Evolutionary conservation across 2,113 vertebrate genomes (phyloP).

Genomic region (Boleophthalmus pectinirostris): DNA sequence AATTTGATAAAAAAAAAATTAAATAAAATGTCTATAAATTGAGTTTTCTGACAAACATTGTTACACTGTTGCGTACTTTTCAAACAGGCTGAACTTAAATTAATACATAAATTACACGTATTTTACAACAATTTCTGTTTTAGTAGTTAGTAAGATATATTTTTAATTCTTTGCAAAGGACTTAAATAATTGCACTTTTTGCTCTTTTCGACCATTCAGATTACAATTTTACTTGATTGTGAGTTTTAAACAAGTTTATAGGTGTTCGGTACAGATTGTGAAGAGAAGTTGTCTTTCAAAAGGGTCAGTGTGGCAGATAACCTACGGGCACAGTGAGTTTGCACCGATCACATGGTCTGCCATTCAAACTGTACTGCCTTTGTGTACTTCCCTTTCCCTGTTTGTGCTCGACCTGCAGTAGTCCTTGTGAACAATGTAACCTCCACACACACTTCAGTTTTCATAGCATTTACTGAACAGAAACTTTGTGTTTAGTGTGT

Average conservation of each 20-base stretch:
- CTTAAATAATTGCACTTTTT: too few relatives aligned
- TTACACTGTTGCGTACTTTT: too few relatives aligned
- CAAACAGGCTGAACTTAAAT: too few relatives aligned
- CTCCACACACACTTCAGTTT: conserved; percentile 6
- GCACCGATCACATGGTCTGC: conserved; percentile 59
- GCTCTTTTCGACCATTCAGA: too few relatives aligned
- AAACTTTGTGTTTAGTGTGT: not conserved
- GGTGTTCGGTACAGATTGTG: conserved; percentile 16
- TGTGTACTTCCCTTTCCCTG: conserved; percentile 44
- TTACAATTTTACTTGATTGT: too few relatives aligned
- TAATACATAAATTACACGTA: too few relatives aligned
- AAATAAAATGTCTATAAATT: too few relatives aligned
- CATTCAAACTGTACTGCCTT: conserved; percentile 52
- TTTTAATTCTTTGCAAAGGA: too few relatives aligned
- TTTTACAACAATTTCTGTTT: too few relatives aligned
- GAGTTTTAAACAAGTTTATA: not conserved
- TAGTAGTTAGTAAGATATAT: too few relatives aligned
- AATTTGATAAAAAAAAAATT: too few relatives aligned
- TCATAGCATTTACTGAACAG: not conserved
- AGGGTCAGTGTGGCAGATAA: conserved; percentile 31
- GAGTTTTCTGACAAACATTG: too few relatives aligned
- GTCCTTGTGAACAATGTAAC: conserved; percentile 55
- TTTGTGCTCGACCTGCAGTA: conserved; percentile 57
- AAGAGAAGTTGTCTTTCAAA: conserved; percentile 33
- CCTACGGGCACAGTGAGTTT: conserved; percentile 58